phyloP scores from a whole-genome alignment of 2,113 vertebrate species.

The Chlorodrepanis virens region DNA sequence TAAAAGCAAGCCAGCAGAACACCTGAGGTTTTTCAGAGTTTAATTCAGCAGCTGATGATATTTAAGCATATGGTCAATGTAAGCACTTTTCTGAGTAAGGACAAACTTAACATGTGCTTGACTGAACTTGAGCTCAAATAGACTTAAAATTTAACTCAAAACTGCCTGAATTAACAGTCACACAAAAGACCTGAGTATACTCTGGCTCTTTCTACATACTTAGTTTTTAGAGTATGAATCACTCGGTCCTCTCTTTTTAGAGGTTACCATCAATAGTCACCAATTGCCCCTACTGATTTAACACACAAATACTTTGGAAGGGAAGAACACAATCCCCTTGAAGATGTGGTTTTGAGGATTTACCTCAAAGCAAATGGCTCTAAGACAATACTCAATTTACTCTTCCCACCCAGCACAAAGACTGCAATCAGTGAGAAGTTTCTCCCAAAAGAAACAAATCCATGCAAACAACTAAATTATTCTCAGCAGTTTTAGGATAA shows the following conservation, averaged over 20 bases:
- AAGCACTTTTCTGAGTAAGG: conserved; percentile 3
- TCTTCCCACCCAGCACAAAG: background rate
- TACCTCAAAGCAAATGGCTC: background rate
- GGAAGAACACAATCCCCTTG: background rate
- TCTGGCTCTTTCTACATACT: background rate
- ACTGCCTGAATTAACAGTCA: background rate
- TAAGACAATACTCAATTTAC: background rate
- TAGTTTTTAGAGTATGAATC: background rate
- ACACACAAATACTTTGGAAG: background rate
- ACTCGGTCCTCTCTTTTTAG: background rate
- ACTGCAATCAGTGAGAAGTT: background rate
- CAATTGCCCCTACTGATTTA: background rate
- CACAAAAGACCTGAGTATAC: background rate
- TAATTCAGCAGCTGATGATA: conserved; percentile 11
- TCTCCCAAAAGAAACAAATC: background rate
- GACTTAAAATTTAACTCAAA: background rate
- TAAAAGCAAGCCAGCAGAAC: background rate
- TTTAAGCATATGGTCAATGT: background rate
- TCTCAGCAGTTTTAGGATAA: background rate
- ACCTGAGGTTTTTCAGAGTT: conserved; percentile 1
- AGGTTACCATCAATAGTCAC: background rate
- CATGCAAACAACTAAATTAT: background rate
- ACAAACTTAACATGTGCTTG: background rate
- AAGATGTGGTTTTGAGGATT: background rate
- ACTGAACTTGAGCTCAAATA: background rate